Evolutionary conservation across 2,888 invertebrate species (phyloP).

Genomic region (Trilocha varians): DNA sequence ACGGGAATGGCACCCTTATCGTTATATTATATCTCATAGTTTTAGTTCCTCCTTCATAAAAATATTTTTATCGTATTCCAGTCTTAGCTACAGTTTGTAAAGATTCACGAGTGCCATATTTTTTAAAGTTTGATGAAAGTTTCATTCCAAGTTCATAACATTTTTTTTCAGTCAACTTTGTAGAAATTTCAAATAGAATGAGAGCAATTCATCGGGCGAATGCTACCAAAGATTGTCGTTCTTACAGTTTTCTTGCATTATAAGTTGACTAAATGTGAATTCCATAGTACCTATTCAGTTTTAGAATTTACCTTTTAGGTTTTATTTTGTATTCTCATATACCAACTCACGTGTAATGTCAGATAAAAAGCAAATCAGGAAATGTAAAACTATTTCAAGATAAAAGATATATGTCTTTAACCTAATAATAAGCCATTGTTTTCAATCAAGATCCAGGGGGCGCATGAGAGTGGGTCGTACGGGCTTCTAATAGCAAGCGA

Average conservation of each 20-base stretch:
- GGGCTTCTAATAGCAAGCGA: constrained; percentile 58
- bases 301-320: no score
- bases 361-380: background rate
- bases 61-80: background rate
- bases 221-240: no score
- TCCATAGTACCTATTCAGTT: constrained; percentile 19
- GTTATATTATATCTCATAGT: constrained; percentile 49
- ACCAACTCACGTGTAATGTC: background rate
- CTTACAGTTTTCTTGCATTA: no score
- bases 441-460: constrained; percentile 52
- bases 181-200: no score
- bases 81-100: no score
- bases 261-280: no score
- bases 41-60: constrained; percentile 16
- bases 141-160: no score
- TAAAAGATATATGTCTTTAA: constrained; percentile 18
- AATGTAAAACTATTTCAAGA: constrained; percentile 8
- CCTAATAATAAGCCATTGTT: constrained; percentile 51
- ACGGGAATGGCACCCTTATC: constrained; percentile 55
- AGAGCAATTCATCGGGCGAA: no score
- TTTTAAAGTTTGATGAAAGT: no score
- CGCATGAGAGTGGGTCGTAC: constrained; percentile 29
- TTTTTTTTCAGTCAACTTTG: no score
- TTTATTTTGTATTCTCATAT: no score
- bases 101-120: no score